phyloP scores from a whole-genome alignment of 2,113 vertebrate genomes.

The Galemys pyrenaicus region DNA sequence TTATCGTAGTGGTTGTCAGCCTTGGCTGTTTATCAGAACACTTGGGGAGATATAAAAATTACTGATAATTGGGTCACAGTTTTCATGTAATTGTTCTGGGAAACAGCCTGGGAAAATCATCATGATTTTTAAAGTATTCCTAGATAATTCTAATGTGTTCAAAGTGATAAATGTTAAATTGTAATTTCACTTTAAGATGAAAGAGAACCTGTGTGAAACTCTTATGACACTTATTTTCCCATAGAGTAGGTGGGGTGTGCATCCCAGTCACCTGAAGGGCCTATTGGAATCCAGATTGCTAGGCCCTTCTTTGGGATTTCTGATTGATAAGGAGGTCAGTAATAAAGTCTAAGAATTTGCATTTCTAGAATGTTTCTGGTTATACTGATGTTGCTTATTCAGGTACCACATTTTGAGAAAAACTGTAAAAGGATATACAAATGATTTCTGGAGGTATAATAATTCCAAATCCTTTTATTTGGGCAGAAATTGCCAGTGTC shows the following conservation, averaged over 20 bases:
- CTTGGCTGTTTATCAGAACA: neutral
- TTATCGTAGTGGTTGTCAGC: neutral
- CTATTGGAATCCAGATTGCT: neutral
- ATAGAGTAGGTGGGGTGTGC: neutral
- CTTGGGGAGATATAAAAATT: neutral
- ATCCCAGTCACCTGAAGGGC: neutral
- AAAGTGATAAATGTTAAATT: neutral
- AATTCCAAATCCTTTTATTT: neutral
- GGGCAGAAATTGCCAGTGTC: neutral
- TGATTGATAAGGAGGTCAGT: neutral
- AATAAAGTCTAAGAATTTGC: neutral
- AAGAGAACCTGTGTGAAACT: neutral
- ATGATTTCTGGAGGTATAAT: neutral
- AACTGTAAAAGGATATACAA: neutral
- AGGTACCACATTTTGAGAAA: neutral
- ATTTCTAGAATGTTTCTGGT: neutral
- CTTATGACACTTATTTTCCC: neutral
- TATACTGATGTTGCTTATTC: neutral
- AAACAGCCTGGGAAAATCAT: neutral
- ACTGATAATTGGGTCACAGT: neutral
- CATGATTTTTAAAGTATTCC: neutral
- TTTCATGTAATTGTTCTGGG: neutral
- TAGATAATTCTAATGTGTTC: neutral
- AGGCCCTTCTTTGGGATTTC: accelerated
- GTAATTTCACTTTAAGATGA: neutral